phyloP scores from a whole-genome alignment of 2,888 invertebrate genomes.

The Tridacna crocea region DNA sequence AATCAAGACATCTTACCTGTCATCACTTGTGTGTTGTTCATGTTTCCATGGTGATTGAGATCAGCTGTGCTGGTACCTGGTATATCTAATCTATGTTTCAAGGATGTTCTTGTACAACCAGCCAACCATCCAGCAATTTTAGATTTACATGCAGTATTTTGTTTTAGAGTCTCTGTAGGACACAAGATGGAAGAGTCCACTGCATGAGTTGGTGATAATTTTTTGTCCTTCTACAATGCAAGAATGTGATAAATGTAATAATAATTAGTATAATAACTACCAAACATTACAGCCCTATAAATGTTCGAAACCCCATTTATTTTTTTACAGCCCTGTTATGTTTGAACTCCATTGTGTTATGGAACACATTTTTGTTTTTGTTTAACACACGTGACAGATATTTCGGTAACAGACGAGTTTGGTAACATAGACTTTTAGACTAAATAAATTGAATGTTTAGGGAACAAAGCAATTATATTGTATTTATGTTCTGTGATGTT shows the following conservation, averaged over 20 bases:
- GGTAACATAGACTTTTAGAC: too few relatives aligned
- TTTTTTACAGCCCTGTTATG: too few relatives aligned
- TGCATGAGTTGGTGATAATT: slow-evolving; percentile 2
- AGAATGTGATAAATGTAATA: neutral
- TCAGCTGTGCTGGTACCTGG: neutral
- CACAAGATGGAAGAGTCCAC: slow-evolving; percentile 3
- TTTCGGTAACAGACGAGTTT: too few relatives aligned
- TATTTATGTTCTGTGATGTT: too few relatives aligned
- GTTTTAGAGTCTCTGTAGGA: neutral
- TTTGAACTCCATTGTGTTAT: too few relatives aligned
- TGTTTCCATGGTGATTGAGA: neutral
- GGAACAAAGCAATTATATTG: too few relatives aligned
- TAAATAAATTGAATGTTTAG: too few relatives aligned
- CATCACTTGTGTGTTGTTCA: slow-evolving; percentile 13
- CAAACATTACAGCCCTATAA: too few relatives aligned
- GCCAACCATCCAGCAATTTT: neutral
- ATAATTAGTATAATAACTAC: too few relatives aligned
- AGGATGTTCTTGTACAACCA: neutral
- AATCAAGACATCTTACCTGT: neutral
- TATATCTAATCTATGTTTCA: neutral
- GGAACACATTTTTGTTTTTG: too few relatives aligned
- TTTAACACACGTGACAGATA: too few relatives aligned
- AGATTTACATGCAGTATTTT: neutral
- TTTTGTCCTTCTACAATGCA: slow-evolving; percentile 24
- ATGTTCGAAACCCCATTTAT: too few relatives aligned